Base-by-base conservation (phyloP, 2,797 vertebrate genomes). In the Botia kubotai region DNA sequence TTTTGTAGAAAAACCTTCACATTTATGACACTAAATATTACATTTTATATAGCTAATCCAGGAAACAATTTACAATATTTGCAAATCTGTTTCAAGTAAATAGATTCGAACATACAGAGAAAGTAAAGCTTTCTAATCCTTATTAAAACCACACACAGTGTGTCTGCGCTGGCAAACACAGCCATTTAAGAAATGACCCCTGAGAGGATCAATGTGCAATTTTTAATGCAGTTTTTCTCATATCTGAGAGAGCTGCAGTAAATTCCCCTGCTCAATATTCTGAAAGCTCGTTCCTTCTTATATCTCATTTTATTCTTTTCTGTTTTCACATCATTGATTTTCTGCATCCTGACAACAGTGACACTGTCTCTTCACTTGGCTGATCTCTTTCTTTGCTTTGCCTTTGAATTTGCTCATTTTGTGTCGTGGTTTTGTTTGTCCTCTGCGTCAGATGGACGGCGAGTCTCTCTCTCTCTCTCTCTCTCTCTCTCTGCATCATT, bases 321-420 rank as follows among this genome's bases (percentile, higher is more conserved):
- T 82, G 68, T 72, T 83, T 81, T 85, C 77, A 84, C 79, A 29
- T 82, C 66, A 72, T 87, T 73, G 72, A 75, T 88, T 87, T 89
- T 86, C 80, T 17, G 84, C 84, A 74, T 87, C 76, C 78, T 78
- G 74, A 66, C 84, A 84, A 89, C 92, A 94, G 93, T 92, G 88
- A 91, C 88, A 89, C 87, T 88, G 88, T 90, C 88, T 92, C 93
- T 89, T 91, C 93, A 92, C 91, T 91, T 91, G 88, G 89, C 87
- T 92, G 93, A 81, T 90, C 92, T 90, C 85, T 91, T 94, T 94
- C 86, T 91, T 89, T 90, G 90, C 87, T 87, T 93, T 90, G 92
- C 89, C 90, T 94, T 95, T 94, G 90, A 94, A 91, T 94, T 93
- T 95, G 93, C 90, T 94, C 92, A 89, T 93, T 94, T 94, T 94